These are phyloP conservation scores for Columbina picui DNA, from an alignment of 2,113 vertebrate genomes.

Conservation along the genomic window DNA sequence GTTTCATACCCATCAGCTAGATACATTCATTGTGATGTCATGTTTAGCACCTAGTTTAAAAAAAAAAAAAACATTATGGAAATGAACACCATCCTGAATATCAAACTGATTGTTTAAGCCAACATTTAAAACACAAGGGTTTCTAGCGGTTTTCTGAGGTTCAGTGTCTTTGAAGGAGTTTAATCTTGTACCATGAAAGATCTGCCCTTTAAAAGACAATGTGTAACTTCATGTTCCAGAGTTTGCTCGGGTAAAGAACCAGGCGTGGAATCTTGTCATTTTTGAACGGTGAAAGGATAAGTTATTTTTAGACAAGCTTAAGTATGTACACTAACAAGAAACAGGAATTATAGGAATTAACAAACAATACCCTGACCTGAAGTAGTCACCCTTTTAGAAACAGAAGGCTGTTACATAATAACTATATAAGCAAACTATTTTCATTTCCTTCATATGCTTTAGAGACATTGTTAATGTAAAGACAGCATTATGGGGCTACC, in stretches of 20 bases:
- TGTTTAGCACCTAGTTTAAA: neutral
- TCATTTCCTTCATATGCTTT: neutral
- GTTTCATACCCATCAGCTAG: neutral
- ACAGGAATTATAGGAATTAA: neutral
- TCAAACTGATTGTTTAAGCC: neutral
- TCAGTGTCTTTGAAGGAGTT: neutral
- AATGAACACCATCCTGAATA: neutral
- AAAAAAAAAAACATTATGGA: neutral
- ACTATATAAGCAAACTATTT: neutral
- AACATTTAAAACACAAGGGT: accelerated
- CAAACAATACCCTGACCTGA: neutral
- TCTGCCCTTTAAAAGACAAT: neutral
- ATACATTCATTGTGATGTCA: neutral
- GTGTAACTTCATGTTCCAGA: neutral
- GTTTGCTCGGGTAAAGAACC: neutral
- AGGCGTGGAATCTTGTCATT: neutral
- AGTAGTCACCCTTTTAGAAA: neutral
- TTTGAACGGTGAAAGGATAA: neutral
- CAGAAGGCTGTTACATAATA: neutral
- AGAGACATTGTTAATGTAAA: neutral
- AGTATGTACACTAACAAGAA: neutral
- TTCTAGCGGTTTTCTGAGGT: neutral
- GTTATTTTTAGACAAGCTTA: neutral
- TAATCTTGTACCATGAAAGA: neutral
- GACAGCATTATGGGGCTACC: neutral